A percentile compares a stretch with the other conserved stretches of the same genome.
Conservation (phyloP, 2,888 invertebrate species). For the Melinopterus prodromus region DNA sequence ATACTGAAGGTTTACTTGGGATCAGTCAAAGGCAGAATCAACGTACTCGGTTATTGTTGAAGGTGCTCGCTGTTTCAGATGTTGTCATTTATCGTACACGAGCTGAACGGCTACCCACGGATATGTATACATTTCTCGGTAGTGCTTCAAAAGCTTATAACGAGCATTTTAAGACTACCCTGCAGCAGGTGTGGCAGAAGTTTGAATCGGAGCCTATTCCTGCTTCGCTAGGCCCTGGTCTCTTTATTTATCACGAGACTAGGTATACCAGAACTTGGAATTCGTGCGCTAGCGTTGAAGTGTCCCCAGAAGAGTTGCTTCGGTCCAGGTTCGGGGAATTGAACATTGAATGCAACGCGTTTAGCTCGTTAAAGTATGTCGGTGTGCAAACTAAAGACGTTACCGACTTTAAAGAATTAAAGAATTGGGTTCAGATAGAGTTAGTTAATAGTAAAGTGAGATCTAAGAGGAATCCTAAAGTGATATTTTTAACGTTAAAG, state of each 20-base stretch:
- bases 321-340: slow-evolving; percentile 69
- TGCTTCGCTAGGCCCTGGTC: slow-evolving; percentile 73
- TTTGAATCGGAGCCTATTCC: slow-evolving; percentile 53
- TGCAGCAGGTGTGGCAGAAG: slow-evolving; percentile 54
- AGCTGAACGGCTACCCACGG: slow-evolving; percentile 77
- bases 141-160: slow-evolving; percentile 79
- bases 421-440: slow-evolving; percentile 67
- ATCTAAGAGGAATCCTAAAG: slow-evolving; percentile 71
- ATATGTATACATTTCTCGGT: slow-evolving; percentile 80
- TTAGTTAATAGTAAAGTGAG: slow-evolving; percentile 75
- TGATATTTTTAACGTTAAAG: slow-evolving; percentile 74
- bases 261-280: slow-evolving; percentile 72
- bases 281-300: slow-evolving; percentile 64
- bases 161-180: slow-evolving; percentile 73
- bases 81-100: slow-evolving; percentile 80
- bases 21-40: slow-evolving; percentile 67
- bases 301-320: slow-evolving; percentile 70
- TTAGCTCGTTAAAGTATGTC: slow-evolving; percentile 74
- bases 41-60: slow-evolving; percentile 74
- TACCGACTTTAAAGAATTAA: slow-evolving; percentile 71
- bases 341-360: slow-evolving; percentile 73
- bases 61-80: slow-evolving; percentile 84
- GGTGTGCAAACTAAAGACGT: slow-evolving; percentile 66
- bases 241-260: slow-evolving; percentile 84
- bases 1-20: slow-evolving; percentile 83